Evolutionary conservation across 1,140 invertebrate species (phyloP), one percentile per base, ranked within the genome.

Genomic region (Zophobas atratus): DNA sequence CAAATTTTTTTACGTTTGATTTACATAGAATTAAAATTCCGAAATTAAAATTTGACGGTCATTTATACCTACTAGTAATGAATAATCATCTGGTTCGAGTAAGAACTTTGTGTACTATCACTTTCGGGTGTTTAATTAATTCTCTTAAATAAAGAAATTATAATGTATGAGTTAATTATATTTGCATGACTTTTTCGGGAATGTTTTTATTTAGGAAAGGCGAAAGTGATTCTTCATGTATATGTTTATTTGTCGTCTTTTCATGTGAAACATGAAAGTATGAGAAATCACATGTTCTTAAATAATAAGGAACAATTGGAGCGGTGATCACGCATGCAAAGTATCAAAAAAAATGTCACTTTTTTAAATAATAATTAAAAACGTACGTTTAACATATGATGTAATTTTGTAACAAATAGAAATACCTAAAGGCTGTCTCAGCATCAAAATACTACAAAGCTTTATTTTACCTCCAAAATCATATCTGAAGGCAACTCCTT

Each of bases 191-290:
- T 51, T 51, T 51, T 4, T 2, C 2, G 49, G 49, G 2, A 2
- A 20, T 51, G 2, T 51, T 51, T 46, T 46, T 51, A 5, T 2
- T 6, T 51, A 2, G 20, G 20, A 20, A 51, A 5, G 60, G 60
- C 60, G 60, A 67, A 67, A 67, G 60, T 67, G 60, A 67, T 67
- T 38, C 38, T 43, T 41, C 4, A 43, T 36, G 60, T 43, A 1
- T 67, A 33, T 41, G 41, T 67, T 43, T 67, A 20, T 67, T 43
- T 3, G 36, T 39, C 6, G 20, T 20, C 60, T 67, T 67, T 72
- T 51, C 70, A 55, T 72, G 70, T 72, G 51, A 36, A 72, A 72
- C 70, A 72, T 72, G 70, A 72, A 72, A 72, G 70, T 72, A 72
- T 72, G 70, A 72, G 70, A 72, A 72, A 55, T 43, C 33, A 67